Evolutionary conservation across 1,140 invertebrate species (phyloP).

Genomic region (Aporrectodea caliginosa): DNA sequence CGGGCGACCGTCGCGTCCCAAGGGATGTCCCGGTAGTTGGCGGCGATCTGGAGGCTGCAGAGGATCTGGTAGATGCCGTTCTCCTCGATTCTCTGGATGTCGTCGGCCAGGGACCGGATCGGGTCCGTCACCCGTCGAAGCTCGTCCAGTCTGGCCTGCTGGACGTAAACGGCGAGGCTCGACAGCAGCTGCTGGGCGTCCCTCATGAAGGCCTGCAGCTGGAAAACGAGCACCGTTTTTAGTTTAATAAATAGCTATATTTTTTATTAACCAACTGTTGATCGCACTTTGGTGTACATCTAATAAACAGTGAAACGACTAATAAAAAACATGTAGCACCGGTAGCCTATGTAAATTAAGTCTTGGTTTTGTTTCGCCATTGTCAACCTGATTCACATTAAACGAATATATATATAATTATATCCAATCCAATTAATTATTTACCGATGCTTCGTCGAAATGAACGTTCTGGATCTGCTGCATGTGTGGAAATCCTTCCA

Average conservation of each 20-base stretch:
- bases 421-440: no score
- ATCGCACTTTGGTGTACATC: no score
- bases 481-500: slow-evolving; percentile 8
- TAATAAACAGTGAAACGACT: no score
- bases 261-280: no score
- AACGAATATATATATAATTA: no score
- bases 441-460: neutral
- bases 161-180: slow-evolving; percentile 16
- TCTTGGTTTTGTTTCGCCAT: no score
- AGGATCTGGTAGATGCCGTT: slow-evolving; percentile 19
- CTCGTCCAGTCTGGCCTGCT: slow-evolving; percentile 21
- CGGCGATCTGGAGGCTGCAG: slow-evolving; percentile 12
- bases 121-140: neutral
- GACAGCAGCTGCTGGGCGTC: neutral
- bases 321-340: neutral
- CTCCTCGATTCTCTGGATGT: slow-evolving; percentile 15
- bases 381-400: no score
- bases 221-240: no score
- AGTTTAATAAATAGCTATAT: no score
- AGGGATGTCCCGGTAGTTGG: slow-evolving; percentile 3
- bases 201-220: neutral
- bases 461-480: slow-evolving; percentile 4
- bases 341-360: neutral
- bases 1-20: slow-evolving; percentile 1
- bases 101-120: neutral